Percentiles rank a stretch among this genome's conserved stretches.
Evolutionary conservation across 2,797 vertebrate genomes (phyloP).

Genomic region (Eupleurogrammus muticus): DNA sequence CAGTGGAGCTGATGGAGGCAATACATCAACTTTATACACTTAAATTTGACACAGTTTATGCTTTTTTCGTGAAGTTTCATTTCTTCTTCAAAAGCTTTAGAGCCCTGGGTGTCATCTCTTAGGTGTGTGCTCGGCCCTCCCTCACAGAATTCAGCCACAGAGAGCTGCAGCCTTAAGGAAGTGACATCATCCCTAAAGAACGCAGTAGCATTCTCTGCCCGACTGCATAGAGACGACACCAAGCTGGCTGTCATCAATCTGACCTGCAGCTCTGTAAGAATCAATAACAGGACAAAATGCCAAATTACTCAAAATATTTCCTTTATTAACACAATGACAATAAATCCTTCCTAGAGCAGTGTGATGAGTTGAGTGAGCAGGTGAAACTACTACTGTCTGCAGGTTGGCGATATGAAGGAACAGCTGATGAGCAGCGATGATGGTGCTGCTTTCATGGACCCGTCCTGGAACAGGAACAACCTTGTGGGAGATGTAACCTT

Average conservation of each 20-base stretch:
- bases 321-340: too few relatives aligned
- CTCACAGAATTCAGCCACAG: conserved; percentile 81
- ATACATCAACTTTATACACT: conserved; percentile 10
- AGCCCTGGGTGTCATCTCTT: not conserved
- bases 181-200: conserved; percentile 74
- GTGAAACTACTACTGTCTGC: conserved; percentile 7
- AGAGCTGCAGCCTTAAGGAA: conserved; percentile 83
- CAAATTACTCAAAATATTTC: too few relatives aligned
- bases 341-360: too few relatives aligned
- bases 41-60: not conserved
- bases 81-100: not conserved
- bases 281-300: not conserved
- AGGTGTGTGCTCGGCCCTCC: not conserved
- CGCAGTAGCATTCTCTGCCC: conserved; percentile 9
- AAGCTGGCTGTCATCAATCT: conserved; percentile 75
- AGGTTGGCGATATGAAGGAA: conserved; percentile 43
- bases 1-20: conserved; percentile 13
- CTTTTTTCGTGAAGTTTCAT: not conserved
- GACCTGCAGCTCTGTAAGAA: conserved; percentile 69
- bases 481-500: conserved; percentile 83
- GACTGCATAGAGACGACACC: conserved; percentile 64
- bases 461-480: conserved; percentile 74
- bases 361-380: too few relatives aligned
- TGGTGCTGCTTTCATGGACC: conserved; percentile 3
- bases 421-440: conserved; percentile 16